Evolutionary conservation across 2,113 vertebrate species (phyloP).

Genomic region (Neotragus pygmaeus): DNA sequence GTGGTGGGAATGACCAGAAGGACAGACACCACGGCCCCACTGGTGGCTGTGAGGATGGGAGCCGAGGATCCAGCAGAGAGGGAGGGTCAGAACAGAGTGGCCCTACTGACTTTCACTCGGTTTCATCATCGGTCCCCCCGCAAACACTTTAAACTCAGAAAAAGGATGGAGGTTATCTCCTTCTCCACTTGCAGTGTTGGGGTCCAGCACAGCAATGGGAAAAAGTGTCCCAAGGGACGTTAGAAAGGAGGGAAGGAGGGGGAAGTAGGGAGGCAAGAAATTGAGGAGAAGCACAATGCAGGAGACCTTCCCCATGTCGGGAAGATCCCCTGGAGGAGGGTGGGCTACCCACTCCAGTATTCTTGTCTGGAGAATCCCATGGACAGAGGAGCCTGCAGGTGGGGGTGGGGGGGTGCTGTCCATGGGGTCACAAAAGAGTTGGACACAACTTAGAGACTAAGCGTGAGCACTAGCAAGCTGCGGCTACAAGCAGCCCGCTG

Average conservation of each 20-base stretch:
- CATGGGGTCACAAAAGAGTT: not conserved
- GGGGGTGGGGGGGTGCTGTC: accelerated
- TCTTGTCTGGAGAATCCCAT: not conserved
- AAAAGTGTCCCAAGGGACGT: accelerated
- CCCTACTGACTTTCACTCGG: not conserved
- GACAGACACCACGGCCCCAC: too few relatives aligned
- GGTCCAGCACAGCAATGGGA: accelerated
- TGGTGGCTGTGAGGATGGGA: too few relatives aligned
- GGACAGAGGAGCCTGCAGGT: not conserved
- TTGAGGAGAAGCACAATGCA: not conserved
- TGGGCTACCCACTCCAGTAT: not conserved
- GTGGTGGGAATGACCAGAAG: too few relatives aligned
- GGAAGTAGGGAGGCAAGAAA: not conserved
- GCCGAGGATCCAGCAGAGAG: not conserved
- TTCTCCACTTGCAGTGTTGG: not conserved
- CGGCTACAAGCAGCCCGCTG: too few relatives aligned
- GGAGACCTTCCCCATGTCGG: not conserved
- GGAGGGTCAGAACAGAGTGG: too few relatives aligned
- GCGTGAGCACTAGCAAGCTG: not conserved
- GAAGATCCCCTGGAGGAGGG: not conserved
- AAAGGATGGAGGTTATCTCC: not conserved
- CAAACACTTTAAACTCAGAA: not conserved
- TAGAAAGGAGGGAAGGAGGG: not conserved
- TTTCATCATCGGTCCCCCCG: not conserved
- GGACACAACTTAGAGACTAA: not conserved